Evolutionary conservation across 2,113 vertebrate genomes (phyloP).

Genomic region (Scortum barcoo): DNA sequence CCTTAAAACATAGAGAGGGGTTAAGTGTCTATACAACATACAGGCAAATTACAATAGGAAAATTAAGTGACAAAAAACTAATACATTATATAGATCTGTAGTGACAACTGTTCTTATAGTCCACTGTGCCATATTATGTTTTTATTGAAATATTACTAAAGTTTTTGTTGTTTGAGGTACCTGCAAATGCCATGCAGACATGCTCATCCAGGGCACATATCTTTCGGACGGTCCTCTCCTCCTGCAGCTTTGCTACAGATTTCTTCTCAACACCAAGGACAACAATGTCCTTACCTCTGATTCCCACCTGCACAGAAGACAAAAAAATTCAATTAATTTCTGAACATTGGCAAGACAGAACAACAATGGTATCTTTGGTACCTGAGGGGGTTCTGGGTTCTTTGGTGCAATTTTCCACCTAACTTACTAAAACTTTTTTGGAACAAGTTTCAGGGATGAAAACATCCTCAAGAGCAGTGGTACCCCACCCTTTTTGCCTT

Average conservation of each 20-base stretch:
- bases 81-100: neutral
- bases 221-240: slow-evolving; percentile 90
- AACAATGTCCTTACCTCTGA: slow-evolving; percentile 89
- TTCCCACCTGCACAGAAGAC: slow-evolving; percentile 84
- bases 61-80: neutral
- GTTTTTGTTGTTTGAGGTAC: slow-evolving; percentile 65
- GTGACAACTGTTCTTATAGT: neutral
- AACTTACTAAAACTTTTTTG: neutral
- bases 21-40: neutral
- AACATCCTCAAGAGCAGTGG: neutral
- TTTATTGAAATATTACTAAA: too few relatives aligned
- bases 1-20: slow-evolving; percentile 73
- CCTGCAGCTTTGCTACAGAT: slow-evolving; percentile 87
- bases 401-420: neutral
- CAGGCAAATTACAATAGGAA: neutral
- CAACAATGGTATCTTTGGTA: neutral
- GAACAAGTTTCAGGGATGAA: neutral
- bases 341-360: neutral
- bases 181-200: slow-evolving; percentile 90
- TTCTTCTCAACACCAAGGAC: slow-evolving; percentile 89
- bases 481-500: too few relatives aligned
- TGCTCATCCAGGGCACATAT: slow-evolving; percentile 89
- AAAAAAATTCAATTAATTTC: neutral
- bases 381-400: neutral
- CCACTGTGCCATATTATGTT: neutral